Percentiles rank a stretch among this genome's conserved stretches.
Conservation (phyloP, 2,797 vertebrate species). For the Pipistrellus pygmaeus region DNA sequence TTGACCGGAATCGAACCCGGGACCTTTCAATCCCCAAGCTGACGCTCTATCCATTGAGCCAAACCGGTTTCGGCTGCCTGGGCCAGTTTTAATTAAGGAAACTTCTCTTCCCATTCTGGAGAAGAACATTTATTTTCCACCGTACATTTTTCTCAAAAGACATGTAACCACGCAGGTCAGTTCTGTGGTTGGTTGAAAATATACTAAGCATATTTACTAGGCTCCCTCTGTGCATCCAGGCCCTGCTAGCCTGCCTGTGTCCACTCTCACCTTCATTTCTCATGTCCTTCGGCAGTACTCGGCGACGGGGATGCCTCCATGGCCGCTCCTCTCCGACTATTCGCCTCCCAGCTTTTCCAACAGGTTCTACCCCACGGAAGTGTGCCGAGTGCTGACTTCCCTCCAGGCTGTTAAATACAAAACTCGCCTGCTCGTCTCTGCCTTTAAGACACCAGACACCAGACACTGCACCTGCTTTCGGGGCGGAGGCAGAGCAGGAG, state of each 20-base stretch:
- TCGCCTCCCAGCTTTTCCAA: neutral
- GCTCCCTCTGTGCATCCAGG: neutral
- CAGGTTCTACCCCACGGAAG: neutral
- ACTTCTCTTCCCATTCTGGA: slow-evolving; percentile 64
- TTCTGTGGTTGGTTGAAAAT: neutral
- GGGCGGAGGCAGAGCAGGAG: slow-evolving; percentile 63
- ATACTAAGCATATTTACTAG: neutral
- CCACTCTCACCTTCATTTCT: slow-evolving; percentile 45
- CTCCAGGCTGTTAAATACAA: slow-evolving; percentile 19
- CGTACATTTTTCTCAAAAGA: slow-evolving; percentile 13
- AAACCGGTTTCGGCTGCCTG: no score
- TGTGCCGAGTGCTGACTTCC: neutral
- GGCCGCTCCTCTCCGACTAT: neutral
- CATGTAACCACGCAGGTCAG: neutral
- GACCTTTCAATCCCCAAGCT: no score
- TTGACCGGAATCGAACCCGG: no score
- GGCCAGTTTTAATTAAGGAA: slow-evolving; percentile 55
- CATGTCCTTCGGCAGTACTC: neutral
- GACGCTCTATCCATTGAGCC: no score
- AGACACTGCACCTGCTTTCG: slow-evolving; percentile 66
- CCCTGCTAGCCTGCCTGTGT: neutral
- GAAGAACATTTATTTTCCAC: neutral
- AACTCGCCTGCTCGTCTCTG: slow-evolving; percentile 62
- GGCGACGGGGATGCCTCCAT: neutral
- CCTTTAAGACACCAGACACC: slow-evolving; percentile 79